Evolutionary conservation across 2,888 invertebrate genomes (phyloP).

Genomic region (Pemphredon lugubris): DNA sequence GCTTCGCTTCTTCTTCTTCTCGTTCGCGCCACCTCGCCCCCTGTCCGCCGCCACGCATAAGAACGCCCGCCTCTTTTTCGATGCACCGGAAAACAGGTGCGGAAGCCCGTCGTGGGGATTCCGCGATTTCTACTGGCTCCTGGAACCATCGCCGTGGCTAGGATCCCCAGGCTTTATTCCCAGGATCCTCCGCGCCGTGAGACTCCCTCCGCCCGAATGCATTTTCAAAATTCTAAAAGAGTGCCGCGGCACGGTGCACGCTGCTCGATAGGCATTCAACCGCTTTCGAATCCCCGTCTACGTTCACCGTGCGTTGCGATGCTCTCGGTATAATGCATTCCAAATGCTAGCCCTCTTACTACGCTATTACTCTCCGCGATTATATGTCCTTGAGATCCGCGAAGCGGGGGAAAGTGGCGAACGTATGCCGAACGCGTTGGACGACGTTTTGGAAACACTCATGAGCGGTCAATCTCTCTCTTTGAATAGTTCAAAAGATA

Average conservation of each 20-base stretch:
- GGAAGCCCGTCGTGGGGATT: constrained; percentile 62
- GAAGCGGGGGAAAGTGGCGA: constrained; percentile 2
- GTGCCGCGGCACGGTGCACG: constrained; percentile 39
- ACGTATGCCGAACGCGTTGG: too few species aligned
- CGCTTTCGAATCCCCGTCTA: constrained; percentile 32
- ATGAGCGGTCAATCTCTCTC: too few species aligned
- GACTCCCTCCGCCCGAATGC: constrained; percentile 51
- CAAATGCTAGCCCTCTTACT: constrained; percentile 1
- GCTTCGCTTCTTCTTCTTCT: constrained; percentile 62
- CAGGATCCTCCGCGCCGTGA: constrained; percentile 48
- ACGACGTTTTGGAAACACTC: too few species aligned
- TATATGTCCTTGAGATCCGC: constrained; percentile 37
- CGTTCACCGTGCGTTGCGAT: not conserved
- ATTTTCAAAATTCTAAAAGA: constrained; percentile 60
- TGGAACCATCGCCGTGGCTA: constrained; percentile 49
- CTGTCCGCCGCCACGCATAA: constrained; percentile 62
- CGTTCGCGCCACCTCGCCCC: constrained; percentile 63
- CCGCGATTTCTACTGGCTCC: constrained; percentile 65
- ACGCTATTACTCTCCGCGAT: constrained; percentile 18
- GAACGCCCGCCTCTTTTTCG: constrained; percentile 70
- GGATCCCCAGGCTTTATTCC: constrained; percentile 57
- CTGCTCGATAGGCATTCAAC: constrained; percentile 50
- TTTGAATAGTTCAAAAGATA: too few species aligned
- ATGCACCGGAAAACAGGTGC: constrained; percentile 69
- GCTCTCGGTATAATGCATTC: constrained; percentile 28